Percentiles rank a stretch among this genome's conserved stretches.
Conservation (phyloP, 2,797 vertebrate genomes). For the Apodemus agrarius region DNA sequence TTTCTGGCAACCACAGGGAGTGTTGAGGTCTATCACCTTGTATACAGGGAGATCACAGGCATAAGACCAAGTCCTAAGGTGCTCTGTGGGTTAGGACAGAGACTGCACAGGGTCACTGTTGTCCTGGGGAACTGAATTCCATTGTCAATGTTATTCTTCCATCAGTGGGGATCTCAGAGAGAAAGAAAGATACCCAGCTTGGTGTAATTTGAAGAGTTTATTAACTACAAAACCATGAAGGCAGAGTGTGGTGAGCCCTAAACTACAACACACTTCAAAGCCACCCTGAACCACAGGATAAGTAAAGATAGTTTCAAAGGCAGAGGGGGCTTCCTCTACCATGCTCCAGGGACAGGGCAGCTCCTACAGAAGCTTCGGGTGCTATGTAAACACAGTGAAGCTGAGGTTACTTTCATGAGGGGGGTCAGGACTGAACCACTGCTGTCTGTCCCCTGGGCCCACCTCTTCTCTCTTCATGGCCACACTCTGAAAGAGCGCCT, state of each 20-base stretch:
- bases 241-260: background rate
- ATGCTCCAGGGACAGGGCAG: background rate
- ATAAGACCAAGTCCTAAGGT: background rate
- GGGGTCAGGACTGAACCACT: background rate
- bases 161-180: background rate
- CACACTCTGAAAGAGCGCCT: background rate
- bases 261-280: background rate
- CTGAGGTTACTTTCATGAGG: background rate
- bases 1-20: background rate
- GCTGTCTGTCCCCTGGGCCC: background rate
- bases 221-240: background rate
- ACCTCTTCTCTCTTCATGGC: background rate
- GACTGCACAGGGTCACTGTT: background rate
- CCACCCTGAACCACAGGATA: background rate
- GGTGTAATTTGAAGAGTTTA: background rate
- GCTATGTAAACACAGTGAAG: background rate
- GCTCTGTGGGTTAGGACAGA: background rate
- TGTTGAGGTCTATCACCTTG: background rate
- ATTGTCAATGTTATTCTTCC: background rate
- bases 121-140: background rate
- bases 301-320: background rate
- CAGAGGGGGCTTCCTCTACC: background rate
- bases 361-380: background rate
- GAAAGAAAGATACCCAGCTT: background rate
- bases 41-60: background rate